Evolutionary conservation across 1,140 invertebrate species (phyloP), one percentile per base, ranked within the genome.

Genomic region (Asobara japonica): DNA sequence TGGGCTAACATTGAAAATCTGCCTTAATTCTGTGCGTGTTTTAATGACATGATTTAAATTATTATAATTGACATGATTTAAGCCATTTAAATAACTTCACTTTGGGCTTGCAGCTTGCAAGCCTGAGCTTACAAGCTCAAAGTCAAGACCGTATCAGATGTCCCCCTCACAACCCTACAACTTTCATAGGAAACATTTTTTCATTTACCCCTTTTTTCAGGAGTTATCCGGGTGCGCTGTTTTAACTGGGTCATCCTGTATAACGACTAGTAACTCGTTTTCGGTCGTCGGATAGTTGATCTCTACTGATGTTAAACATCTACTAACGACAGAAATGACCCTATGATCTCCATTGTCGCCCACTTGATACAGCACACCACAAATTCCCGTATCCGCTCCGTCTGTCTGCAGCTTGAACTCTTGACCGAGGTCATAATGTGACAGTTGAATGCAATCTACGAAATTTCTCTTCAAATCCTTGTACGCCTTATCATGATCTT

Each of bases 381-480:
- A 22, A 0, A 66, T 66, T 11, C 64, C 64, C 16, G 3, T 2
- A 41, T 66, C 36, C 13, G 62, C 33, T 33, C 27, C 62, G 30
- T 65, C 62, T n/a, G 62, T 65, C 20, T 65, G 62, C 22, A 66
- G n/a, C 8, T 38, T 4, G 4, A 66, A 41, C 45, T 13, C 10
- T 41, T 66, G 38, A 2, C 5, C 22, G 0, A 45, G 11, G n/a
- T 66, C 33, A 45, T 66, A 41, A 41, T 38, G 31, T 13, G n/a
- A 11, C 25, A 66, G 45, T 20, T 41, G 10, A 20, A 20, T 66
- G 4, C 41, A 16, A 8, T 45, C 45, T 22, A 18, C 18, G 20
- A 66, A 66, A 66, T 66, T 45, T 27, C 45, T 20, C 27, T 66
- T 66, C 22, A 66, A 66, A 2, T 11, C 5, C 13, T 41, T 13